phyloP scores from a whole-genome alignment of 2,888 invertebrate genomes.

The Leucophenga maculata region DNA sequence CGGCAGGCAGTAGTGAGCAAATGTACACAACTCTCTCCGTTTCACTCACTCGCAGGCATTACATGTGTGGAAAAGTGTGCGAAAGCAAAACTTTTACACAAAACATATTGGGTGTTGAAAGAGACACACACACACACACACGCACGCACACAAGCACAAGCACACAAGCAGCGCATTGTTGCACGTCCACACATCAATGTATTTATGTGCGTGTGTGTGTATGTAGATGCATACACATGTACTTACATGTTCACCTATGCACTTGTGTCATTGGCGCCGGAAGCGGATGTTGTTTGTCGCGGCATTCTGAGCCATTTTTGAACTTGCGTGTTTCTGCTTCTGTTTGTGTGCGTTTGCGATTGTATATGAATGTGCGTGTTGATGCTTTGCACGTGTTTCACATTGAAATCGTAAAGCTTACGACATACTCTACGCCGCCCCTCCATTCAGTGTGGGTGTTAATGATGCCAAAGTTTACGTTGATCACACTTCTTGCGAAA shows the following conservation, averaged over 20 bases:
- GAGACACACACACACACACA: neutral
- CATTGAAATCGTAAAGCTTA: constrained; percentile 64
- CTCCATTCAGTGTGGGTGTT: neutral
- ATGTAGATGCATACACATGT: too few species aligned
- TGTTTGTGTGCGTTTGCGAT: constrained; percentile 20
- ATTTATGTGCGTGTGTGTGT: too few species aligned
- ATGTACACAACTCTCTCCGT: constrained; percentile 32
- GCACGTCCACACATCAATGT: too few species aligned
- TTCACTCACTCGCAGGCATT: constrained; percentile 29
- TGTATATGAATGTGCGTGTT: constrained; percentile 39
- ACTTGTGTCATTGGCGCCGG: constrained; percentile 11
- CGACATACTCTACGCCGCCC: constrained; percentile 42
- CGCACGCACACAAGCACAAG: neutral
- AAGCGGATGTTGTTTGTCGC: constrained; percentile 52
- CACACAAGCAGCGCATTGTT: neutral
- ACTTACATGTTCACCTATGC: neutral
- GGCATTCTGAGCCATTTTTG: constrained; percentile 46
- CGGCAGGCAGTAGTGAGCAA: constrained; percentile 8
- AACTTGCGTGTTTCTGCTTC: neutral
- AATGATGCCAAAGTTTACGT: neutral
- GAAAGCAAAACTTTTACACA: constrained; percentile 46
- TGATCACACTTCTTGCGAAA: neutral
- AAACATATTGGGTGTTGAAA: constrained; percentile 33
- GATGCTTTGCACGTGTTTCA: constrained; percentile 61
- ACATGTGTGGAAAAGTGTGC: constrained; percentile 19